Conservation (phyloP, 2,113 vertebrate species). For the Anhinga rufa region DNA sequence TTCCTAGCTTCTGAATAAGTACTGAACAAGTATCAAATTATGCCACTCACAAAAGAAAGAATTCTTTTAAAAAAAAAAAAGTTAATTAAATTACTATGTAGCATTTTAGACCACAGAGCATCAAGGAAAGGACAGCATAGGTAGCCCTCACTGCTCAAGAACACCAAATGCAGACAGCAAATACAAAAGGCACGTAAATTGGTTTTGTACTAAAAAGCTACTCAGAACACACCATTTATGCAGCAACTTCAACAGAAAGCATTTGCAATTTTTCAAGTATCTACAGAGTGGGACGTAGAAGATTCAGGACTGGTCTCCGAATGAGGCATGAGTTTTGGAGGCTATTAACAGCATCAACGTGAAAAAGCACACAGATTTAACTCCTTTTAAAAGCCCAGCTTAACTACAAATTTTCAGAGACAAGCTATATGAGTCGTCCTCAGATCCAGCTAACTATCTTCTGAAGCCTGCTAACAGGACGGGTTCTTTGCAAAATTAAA, state of each 20-base stretch:
- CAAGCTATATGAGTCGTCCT: background rate
- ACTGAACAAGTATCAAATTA: background rate
- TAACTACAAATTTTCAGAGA: background rate
- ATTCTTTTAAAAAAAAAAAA: background rate
- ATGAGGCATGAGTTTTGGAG: background rate
- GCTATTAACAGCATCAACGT: background rate
- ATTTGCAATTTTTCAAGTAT: background rate
- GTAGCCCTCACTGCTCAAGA: background rate
- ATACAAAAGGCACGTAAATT: background rate
- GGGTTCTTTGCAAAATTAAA: background rate
- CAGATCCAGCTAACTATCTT: background rate
- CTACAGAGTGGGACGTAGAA: background rate
- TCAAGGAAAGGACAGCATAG: background rate
- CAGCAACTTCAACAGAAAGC: background rate
- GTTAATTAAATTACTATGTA: background rate
- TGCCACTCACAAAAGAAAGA: background rate
- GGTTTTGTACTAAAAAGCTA: background rate
- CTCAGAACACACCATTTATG: background rate
- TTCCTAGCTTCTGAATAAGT: background rate
- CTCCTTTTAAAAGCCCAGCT: background rate
- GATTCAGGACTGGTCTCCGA: background rate
- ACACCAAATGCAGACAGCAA: background rate
- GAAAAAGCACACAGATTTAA: background rate
- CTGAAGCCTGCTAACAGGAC: background rate
- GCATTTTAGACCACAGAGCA: background rate